Evolutionary conservation across 35 echinoderm and acorn worm species (phyloP).

Genomic region (Apostichopus japonicus): DNA sequence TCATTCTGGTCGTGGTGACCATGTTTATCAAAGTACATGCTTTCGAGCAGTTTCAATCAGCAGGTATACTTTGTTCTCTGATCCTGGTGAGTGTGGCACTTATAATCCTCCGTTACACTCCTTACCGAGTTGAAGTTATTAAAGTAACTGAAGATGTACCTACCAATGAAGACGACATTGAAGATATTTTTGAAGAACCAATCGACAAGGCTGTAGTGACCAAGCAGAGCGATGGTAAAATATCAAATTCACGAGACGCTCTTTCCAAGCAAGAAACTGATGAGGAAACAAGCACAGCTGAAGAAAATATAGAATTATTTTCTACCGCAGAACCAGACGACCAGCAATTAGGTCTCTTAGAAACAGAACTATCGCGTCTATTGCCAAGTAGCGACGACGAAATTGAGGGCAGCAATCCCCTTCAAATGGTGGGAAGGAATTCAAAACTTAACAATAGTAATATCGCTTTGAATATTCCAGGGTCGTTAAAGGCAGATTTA

Average conservation of each 20-base stretch:
- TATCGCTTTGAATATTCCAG: background rate
- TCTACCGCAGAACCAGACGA: background rate
- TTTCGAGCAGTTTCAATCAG: slow-evolving; percentile 40
- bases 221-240: too few species aligned
- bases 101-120: slow-evolving; percentile 40
- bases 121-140: background rate
- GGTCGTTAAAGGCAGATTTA: background rate
- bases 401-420: background rate
- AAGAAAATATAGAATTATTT: background rate
- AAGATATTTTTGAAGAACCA: background rate
- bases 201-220: background rate
- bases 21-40: slow-evolving; percentile 41
- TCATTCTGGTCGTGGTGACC: slow-evolving; percentile 3
- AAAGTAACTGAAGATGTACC: background rate
- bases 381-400: slow-evolving; percentile 25
- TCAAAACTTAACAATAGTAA: background rate
- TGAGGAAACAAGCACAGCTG: background rate
- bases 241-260: background rate
- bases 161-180: background rate
- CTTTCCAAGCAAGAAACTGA: background rate
- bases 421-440: background rate
- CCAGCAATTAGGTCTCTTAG: background rate
- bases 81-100: slow-evolving; percentile 13
- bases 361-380: slow-evolving; percentile 14
- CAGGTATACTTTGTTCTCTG: slow-evolving; percentile 18